Base-by-base conservation (phyloP, 2,113 vertebrate genomes). In the Platycercus adscitus region DNA sequence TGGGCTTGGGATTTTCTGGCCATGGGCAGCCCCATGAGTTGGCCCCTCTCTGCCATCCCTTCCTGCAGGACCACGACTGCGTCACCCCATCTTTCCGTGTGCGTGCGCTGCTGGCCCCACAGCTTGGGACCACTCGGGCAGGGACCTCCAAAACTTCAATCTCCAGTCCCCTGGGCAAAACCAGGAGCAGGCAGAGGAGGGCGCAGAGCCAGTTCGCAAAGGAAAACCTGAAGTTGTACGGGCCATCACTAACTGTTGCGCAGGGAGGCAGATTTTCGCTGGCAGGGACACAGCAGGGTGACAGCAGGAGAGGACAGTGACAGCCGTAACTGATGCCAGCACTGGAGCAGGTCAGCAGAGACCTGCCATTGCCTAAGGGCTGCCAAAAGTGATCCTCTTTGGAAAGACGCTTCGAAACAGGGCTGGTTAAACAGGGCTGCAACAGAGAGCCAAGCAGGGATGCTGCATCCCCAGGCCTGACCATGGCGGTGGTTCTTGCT, bases 101-200 rank as follows among this genome's bases (percentile, higher is more conserved):
- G 37, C 15, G 6, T 14, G 19, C 2, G 0, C 55, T 39, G n/a
- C 81, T 21, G 69, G 25, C 18, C 21, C 18, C 18, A 3, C 24
- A 2, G 1, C 55, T 6, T 11, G 1, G 41, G 13, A 28, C 41
- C 1, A 0, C 63, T 24, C 1, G 0, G 26, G 6, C 65, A 18
- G 43, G 19, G n/a, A 12, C 10, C 12, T 43, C 71, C 52, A 26
- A 76, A 43, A 0, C 28, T 33, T 75, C 3, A 5, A 70, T 13
- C 43, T 81, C 31, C 64, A 20, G 0, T 6, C 11, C 47, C 24
- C 46, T 3, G n/a, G 43, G 28, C 24, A n/a, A 13, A 49, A 44
- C 26, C 41, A 53, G 81, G 19, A n/a, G 85, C 41, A 6, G 85
- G 37, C 28, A 49, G 73, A 63, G 60, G 41, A 63, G 60, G 24